A percentile compares a stretch with the other conserved stretches of the same genome.
Conservation (phyloP, 2,113 vertebrate species). For the Hiodon alosoides region DNA sequence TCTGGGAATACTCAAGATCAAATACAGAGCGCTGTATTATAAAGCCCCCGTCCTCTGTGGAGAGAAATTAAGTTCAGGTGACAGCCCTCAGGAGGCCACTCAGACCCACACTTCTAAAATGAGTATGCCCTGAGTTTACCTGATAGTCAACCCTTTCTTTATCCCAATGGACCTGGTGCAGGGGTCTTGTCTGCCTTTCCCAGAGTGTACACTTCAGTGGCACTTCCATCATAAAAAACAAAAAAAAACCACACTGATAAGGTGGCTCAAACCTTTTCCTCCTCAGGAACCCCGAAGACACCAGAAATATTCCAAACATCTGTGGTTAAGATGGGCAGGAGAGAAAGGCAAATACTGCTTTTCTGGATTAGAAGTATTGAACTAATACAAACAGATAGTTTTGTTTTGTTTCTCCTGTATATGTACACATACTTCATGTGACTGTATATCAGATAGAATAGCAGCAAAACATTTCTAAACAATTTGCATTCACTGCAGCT, state of each 20-base stretch:
- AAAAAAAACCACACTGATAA: constrained; percentile 5
- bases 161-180: background rate
- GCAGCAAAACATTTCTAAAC: constrained; percentile 21
- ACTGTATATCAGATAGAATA: constrained; percentile 19
- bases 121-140: constrained; percentile 7
- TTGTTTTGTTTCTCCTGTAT: constrained; percentile 6
- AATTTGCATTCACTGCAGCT: constrained; percentile 11
- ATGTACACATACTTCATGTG: constrained; percentile 18
- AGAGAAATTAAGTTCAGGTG: background rate
- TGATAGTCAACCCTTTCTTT: background rate
- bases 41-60: background rate
- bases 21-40: background rate
- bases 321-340: background rate
- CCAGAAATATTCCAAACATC: background rate
- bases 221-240: background rate
- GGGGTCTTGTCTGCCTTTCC: background rate
- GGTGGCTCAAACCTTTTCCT: background rate
- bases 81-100: background rate
- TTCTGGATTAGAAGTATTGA: background rate
- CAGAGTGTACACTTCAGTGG: background rate
- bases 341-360: constrained; percentile 15
- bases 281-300: background rate
- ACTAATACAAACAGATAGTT: constrained; percentile 14
- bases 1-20: constrained; percentile 8
- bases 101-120: background rate